Evolutionary conservation across 1,140 invertebrate genomes (phyloP).

Genomic region (Mycetomoellerius zeteki): DNA sequence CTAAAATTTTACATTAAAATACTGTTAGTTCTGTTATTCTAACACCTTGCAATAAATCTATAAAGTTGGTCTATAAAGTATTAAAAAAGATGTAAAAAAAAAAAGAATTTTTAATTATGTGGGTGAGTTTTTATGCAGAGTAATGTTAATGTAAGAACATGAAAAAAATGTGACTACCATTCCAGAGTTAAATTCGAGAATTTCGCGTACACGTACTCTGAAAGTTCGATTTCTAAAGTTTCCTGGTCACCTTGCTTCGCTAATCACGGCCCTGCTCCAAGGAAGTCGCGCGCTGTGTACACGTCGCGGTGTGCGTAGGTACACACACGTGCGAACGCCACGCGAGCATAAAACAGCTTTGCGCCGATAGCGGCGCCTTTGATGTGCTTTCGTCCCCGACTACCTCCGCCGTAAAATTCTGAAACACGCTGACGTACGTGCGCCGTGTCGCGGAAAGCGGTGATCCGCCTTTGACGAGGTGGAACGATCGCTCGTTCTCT

Average conservation of each 20-base stretch:
- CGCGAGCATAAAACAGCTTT: slow-evolving; percentile 81
- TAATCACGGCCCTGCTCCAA: slow-evolving; percentile 46
- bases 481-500: slow-evolving; percentile 22
- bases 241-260: neutral
- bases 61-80: no score
- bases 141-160: no score
- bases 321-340: slow-evolving; percentile 70
- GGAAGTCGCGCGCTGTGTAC: slow-evolving; percentile 45
- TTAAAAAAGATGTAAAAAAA: no score
- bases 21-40: no score
- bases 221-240: neutral
- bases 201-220: neutral
- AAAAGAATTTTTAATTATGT: no score
- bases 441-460: slow-evolving; percentile 69
- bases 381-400: slow-evolving; percentile 75
- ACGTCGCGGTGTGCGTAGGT: slow-evolving; percentile 56
- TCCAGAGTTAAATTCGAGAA: neutral
- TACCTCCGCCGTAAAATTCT: slow-evolving; percentile 79
- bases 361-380: slow-evolving; percentile 82
- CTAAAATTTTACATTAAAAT: no score
- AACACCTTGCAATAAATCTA: no score
- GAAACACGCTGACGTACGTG: slow-evolving; percentile 74
- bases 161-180: no score
- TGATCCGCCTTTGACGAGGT: slow-evolving; percentile 69
- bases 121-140: no score